Conservation (phyloP, 2,888 invertebrate species). For the Augiades crinisus region DNA sequence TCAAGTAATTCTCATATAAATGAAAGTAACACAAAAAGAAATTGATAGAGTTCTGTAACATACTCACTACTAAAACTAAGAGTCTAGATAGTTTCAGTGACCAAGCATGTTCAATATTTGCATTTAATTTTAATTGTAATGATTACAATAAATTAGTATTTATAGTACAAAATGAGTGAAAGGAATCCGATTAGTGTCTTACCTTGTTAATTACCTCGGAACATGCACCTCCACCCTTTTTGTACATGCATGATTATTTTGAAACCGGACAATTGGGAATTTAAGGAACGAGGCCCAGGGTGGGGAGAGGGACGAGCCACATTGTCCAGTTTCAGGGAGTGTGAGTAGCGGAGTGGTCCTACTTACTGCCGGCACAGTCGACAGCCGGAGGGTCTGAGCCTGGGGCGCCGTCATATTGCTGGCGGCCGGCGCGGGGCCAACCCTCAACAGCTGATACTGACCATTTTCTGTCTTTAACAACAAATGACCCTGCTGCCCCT, state of each 20-base stretch:
- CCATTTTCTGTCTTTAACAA: slow-evolving; percentile 98
- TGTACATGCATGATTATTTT: slow-evolving; percentile 59
- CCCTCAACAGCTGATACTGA: slow-evolving; percentile 94
- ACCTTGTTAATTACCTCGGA: slow-evolving; percentile 61
- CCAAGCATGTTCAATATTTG: not conserved
- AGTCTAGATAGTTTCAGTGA: not conserved
- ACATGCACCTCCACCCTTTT: slow-evolving; percentile 68
- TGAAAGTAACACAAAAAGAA: too few relatives aligned
- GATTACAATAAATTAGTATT: not conserved
- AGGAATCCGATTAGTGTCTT: slow-evolving; percentile 45
- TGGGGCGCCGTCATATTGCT: slow-evolving; percentile 80
- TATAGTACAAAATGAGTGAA: slow-evolving; percentile 26
- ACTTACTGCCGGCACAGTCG: slow-evolving; percentile 94
- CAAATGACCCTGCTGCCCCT: slow-evolving; percentile 93
- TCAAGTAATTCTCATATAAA: too few relatives aligned
- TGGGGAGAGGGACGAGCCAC: slow-evolving; percentile 7
- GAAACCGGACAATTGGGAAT: slow-evolving; percentile 48
- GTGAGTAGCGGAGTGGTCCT: slow-evolving; percentile 64
- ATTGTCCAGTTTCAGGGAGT: slow-evolving; percentile 43
- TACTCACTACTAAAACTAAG: not conserved
- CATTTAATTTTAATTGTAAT: not conserved
- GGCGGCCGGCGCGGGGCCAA: slow-evolving; percentile 87
- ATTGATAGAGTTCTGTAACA: not conserved
- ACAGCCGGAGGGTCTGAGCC: slow-evolving; percentile 90
- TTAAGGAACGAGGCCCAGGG: not conserved